Percentiles rank a stretch among this genome's conserved stretches.
Conservation (phyloP, 1,140 invertebrate species). For the Monomorium pharaonis region DNA sequence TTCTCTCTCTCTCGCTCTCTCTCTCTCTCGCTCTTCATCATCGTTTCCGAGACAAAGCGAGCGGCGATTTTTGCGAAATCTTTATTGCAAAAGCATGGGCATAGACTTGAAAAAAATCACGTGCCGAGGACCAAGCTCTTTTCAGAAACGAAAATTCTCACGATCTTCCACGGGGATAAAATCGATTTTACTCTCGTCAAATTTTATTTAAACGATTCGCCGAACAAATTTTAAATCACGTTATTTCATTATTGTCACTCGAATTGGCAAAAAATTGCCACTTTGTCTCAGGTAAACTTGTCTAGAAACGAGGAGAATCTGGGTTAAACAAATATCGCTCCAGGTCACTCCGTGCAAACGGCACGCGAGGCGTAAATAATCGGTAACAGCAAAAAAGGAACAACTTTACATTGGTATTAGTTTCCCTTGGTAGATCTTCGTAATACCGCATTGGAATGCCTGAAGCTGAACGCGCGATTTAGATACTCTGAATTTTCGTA, state of each 20-base stretch:
- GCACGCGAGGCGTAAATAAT: constrained; percentile 8
- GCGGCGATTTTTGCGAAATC: constrained; percentile 46
- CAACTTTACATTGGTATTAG: background rate
- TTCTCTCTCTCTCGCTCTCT: background rate
- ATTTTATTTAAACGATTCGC: background rate
- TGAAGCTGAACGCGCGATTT: background rate
- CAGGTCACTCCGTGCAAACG: background rate
- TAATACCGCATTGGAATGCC: background rate
- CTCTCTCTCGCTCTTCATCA: background rate
- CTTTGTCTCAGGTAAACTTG: background rate
- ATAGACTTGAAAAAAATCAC: constrained; percentile 27
- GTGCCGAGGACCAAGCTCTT: constrained; percentile 7
- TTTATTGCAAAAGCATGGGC: constrained; percentile 2
- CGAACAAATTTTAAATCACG: background rate
- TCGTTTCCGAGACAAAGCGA: background rate
- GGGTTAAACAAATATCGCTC: constrained; percentile 29
- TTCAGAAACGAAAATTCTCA: background rate
- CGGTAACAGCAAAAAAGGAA: background rate
- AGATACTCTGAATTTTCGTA: constrained; percentile 23
- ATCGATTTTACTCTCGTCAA: background rate
- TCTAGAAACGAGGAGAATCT: constrained; percentile 17
- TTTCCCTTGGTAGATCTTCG: background rate
- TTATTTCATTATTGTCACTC: background rate
- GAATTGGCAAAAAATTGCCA: background rate
- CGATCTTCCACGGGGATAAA: background rate